Evolutionary conservation across 1,140 invertebrate genomes (phyloP).

Genomic region (Platyscapa corneri): DNA sequence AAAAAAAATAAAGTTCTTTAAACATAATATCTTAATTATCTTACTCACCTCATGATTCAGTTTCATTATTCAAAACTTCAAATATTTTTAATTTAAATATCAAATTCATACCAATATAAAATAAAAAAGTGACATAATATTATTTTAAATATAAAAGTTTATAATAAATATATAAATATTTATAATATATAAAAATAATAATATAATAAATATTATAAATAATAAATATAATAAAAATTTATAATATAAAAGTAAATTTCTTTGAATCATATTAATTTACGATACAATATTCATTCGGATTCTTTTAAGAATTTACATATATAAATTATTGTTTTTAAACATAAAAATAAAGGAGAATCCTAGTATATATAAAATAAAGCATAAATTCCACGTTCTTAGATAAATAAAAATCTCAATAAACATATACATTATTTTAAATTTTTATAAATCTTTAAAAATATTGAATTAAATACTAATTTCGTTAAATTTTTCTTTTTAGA

Average conservation of each 20-base stretch:
- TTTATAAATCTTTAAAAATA: too few relatives aligned
- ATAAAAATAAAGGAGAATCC: background rate
- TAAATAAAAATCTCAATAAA: too few relatives aligned
- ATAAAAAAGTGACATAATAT: background rate
- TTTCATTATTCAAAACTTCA: background rate
- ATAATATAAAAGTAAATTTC: background rate
- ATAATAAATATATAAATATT: too few relatives aligned
- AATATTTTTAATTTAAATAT: background rate
- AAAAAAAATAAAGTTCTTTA: too few relatives aligned
- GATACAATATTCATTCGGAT: background rate
- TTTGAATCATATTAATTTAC: slow-evolving; percentile 6
- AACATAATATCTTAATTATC: background rate
- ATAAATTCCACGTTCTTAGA: background rate
- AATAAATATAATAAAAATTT: too few relatives aligned
- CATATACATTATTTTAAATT: too few relatives aligned
- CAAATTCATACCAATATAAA: background rate
- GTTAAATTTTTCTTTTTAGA: too few relatives aligned
- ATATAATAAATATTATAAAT: background rate
- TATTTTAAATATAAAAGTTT: too few relatives aligned
- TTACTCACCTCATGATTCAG: slow-evolving; percentile 5
- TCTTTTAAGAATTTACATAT: background rate
- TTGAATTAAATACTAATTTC: too few relatives aligned
- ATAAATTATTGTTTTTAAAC: background rate
- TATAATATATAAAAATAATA: background rate
- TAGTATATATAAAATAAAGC: slow-evolving; percentile 18